Conservation (phyloP, 2,888 invertebrate species). For the Conchocele bisecta region DNA sequence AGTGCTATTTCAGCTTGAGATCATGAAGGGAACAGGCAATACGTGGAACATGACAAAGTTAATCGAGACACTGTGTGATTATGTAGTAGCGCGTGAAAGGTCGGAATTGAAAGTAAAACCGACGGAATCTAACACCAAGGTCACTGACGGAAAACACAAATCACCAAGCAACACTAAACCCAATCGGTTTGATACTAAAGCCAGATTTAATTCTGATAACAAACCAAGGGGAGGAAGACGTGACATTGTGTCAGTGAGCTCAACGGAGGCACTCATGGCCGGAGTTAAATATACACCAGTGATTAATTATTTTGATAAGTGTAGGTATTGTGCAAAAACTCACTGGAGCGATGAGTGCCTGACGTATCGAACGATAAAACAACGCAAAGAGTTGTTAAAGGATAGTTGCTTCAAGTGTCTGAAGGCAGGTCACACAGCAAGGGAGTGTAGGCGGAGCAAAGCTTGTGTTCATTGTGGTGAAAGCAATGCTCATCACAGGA, state of each 20-base stretch:
- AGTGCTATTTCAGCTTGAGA: constrained; percentile 15
- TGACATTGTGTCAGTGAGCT: background rate
- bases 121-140: background rate
- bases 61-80: background rate
- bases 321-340: constrained; percentile 21
- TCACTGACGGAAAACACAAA: background rate
- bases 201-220: too few species aligned
- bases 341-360: constrained; percentile 37
- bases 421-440: constrained; percentile 20
- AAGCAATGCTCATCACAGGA: constrained; percentile 29
- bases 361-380: constrained; percentile 15
- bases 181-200: background rate
- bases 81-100: constrained; percentile 24
- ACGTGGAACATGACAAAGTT: constrained; percentile 1
- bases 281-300: background rate
- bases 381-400: constrained; percentile 13
- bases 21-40: constrained; percentile 6
- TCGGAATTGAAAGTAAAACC: constrained; percentile 9
- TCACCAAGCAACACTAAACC: background rate
- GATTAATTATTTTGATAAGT: background rate
- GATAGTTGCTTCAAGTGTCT: constrained; percentile 21
- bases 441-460: constrained; percentile 24
- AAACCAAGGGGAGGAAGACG: background rate
- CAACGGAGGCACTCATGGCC: constrained; percentile 8
- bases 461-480: constrained; percentile 25